A percentile compares a stretch with the other conserved stretches of the same genome.
Conservation (phyloP, 2,113 vertebrate species). For the Osmerus eperlanus region DNA sequence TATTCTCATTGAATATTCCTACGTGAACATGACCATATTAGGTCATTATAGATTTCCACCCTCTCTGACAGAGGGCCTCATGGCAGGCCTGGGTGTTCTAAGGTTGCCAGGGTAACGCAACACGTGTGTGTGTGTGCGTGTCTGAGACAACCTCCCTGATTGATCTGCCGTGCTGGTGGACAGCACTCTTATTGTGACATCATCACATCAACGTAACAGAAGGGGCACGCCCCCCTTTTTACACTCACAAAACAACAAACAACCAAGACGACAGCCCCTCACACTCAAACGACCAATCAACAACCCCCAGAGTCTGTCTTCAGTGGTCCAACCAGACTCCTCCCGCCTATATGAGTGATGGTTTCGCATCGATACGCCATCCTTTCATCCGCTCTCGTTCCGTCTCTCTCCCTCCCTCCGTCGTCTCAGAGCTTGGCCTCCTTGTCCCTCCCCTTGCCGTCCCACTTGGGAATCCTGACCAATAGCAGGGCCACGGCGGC, state of each 20-base stretch:
- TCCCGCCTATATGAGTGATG: no score
- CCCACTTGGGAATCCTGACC: constrained; percentile 67
- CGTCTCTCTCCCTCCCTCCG: background rate
- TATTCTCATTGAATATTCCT: background rate
- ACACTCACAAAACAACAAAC: background rate
- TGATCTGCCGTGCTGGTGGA: constrained; percentile 1
- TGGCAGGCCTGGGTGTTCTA: background rate
- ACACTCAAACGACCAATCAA: background rate
- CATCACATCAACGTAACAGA: background rate
- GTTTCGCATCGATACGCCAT: no score
- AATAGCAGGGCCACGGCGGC: constrained; percentile 75
- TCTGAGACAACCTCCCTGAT: background rate
- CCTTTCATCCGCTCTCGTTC: no score
- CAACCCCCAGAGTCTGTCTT: background rate
- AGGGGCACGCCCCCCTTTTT: background rate
- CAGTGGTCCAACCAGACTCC: background rate
- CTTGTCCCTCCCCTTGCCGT: constrained; percentile 42
- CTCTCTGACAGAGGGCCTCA: background rate
- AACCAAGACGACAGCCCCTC: background rate
- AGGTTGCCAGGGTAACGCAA: background rate
- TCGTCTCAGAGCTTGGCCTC: constrained; percentile 36
- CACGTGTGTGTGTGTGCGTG: background rate
- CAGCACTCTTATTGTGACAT: background rate
- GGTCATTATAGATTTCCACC: background rate
- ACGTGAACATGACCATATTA: background rate